A percentile compares a stretch with the other conserved stretches of the same genome.
These are phyloP conservation scores for Drosophila barbarae DNA, from an alignment of 2,888 invertebrate genomes.

Conservation along the genomic window DNA sequence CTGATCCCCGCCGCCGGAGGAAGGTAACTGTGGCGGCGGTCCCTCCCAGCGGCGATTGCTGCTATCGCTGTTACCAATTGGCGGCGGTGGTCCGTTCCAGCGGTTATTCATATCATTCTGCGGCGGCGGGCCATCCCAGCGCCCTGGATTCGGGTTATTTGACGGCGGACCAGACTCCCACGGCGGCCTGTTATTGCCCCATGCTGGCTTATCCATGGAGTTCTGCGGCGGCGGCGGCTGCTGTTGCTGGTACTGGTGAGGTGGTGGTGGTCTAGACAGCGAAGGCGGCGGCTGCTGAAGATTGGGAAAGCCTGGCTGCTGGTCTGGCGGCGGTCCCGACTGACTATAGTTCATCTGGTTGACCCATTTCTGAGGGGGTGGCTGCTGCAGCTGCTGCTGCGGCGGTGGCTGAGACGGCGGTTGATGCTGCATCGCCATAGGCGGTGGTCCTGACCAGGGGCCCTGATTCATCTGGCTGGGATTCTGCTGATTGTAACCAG, in stretches of 20 bases:
- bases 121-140: constrained; percentile 43
- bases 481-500: constrained; percentile 9
- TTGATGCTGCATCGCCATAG: constrained; percentile 8
- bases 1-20: background rate
- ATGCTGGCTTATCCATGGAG: constrained; percentile 17
- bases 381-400: background rate
- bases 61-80: background rate
- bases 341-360: background rate
- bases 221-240: constrained; percentile 2
- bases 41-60: constrained; percentile 39
- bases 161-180: constrained; percentile 18
- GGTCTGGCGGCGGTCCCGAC: background rate
- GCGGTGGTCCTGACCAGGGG: constrained; percentile 14
- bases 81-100: constrained; percentile 30
- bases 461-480: constrained; percentile 10
- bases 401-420: background rate
- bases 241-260: constrained; percentile 3
- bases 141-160: background rate
- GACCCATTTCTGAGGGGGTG: background rate
- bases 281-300: constrained; percentile 55
- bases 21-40: constrained; percentile 10
- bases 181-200: constrained; percentile 19
- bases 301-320: constrained; percentile 41
- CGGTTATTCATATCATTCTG: constrained; percentile 19
- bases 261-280: constrained; percentile 16